Evolutionary conservation across 2,888 invertebrate species (phyloP).

Genomic region (Antheraea yamamai): DNA sequence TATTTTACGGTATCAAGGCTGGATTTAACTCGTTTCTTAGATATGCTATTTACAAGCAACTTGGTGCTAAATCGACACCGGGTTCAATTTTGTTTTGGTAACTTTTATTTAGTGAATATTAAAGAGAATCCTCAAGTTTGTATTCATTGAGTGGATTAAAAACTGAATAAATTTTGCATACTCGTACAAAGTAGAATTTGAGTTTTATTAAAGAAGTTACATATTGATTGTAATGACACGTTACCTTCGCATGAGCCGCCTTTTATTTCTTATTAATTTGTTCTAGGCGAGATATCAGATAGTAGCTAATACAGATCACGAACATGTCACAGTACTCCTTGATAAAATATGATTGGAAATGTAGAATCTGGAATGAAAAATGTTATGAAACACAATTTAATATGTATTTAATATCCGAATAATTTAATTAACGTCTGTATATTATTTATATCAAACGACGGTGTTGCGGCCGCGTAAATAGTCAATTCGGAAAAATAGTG

Average conservation of each 20-base stretch:
- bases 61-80: neutral
- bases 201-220: neutral
- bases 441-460: too few species aligned
- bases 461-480: too few species aligned
- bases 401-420: neutral
- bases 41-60: neutral
- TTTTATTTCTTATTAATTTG: slow-evolving; percentile 80
- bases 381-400: neutral
- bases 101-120: too few species aligned
- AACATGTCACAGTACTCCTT: slow-evolving; percentile 90
- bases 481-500: too few species aligned
- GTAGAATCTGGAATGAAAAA: slow-evolving; percentile 68
- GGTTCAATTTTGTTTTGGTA: too few species aligned
- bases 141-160: too few species aligned
- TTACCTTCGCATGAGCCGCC: slow-evolving; percentile 68
- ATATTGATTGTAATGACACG: neutral
- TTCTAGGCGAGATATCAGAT: slow-evolving; percentile 84
- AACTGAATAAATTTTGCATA: too few species aligned
- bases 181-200: too few species aligned
- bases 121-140: too few species aligned
- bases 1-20: neutral
- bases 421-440: neutral
- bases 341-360: slow-evolving; percentile 85
- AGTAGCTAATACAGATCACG: slow-evolving; percentile 86
- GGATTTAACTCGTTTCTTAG: neutral